Base-by-base conservation (phyloP, 2,888 invertebrate species). In the Dorcus hopei region DNA sequence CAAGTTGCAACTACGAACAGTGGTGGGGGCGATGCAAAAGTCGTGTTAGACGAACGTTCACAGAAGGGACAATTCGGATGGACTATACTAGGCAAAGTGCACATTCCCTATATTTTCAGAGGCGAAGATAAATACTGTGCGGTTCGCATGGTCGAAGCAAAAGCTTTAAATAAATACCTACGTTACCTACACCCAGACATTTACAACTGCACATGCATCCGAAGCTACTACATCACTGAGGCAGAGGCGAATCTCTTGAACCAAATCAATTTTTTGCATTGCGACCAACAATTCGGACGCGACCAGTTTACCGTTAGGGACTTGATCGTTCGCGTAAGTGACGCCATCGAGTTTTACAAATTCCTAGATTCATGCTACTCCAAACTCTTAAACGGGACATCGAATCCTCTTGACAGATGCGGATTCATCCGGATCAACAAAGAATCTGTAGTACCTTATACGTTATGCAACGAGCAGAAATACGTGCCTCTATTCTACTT, bases 401-500 rank as follows among this genome's bases (percentile, higher is more conserved):
- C 84, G 65, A 85, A 84, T 64, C 76, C 78, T 3, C 83, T 84
- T 61, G 90, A 90, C 75, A 88, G 89, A 72, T 92, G 92, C 75
- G 92, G 92, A 56, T 92, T 92, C 71, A 90, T 92, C 69, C 83
- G 90, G 58, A 91, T 92, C 66, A 93, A 93, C 74, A 91, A 90
- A 72, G 93, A 91, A 74, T 90, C 55, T 0, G 59, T 59, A 6
- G 55, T 59, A 26, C 59, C 94, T 0, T 94, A 92, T 71, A 91
- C 93, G 2, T 86, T 90, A 43, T 83, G 89, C 66, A 87, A 87
- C 64, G 83, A 81, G 64, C 86, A 88, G 67, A 91, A 91, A 76
- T 92, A 89, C 79, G 93, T 94, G 57, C 93, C 94, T 23, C 79
- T 94, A 53, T 91, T 91, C 76, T 92, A 92, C 73, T 87, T 88